Conservation (phyloP, 2,113 vertebrate genomes). For the Hipposideros armiger region DNA sequence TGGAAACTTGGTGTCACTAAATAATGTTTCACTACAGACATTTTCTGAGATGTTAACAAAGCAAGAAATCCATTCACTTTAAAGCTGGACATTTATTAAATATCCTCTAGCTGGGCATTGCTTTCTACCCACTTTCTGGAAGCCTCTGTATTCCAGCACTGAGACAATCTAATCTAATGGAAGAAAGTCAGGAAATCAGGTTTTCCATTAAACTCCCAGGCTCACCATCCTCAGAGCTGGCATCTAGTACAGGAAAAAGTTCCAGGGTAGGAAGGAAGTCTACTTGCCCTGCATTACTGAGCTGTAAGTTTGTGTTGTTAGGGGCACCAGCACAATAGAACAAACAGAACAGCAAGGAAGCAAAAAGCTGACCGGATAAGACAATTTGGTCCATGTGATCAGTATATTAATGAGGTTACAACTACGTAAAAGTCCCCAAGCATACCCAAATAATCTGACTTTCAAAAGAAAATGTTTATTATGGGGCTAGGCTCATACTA, state of each 20-base stretch:
- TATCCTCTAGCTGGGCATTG: not conserved
- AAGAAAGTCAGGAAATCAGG: conserved; percentile 15
- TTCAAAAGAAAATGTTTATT: not conserved
- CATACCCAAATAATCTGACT: conserved; percentile 25
- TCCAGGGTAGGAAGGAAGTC: conserved; percentile 7
- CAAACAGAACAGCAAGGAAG: conserved; percentile 63
- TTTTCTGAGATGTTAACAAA: conserved; percentile 47
- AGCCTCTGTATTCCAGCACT: not conserved
- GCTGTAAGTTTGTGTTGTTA: conserved; percentile 58
- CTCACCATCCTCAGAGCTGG: conserved; percentile 2
- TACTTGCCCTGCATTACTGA: conserved; percentile 55
- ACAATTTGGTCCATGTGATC: conserved; percentile 22
- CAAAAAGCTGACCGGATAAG: conserved; percentile 56
- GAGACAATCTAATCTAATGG: conserved; percentile 44
- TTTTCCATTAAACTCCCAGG: not conserved
- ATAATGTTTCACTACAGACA: conserved; percentile 30
- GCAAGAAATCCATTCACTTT: conserved; percentile 42
- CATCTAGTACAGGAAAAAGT: conserved; percentile 31
- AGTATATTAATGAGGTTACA: conserved; percentile 47
- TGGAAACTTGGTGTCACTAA: conserved; percentile 34
- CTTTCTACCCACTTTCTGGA: conserved; percentile 6
- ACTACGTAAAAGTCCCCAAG: conserved; percentile 33
- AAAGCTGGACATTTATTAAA: conserved; percentile 41
- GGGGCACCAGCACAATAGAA: conserved; percentile 66
- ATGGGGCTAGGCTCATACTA: not conserved